Base-by-base conservation (phyloP, 1,140 invertebrate species). In the Eumaeus atala region DNA sequence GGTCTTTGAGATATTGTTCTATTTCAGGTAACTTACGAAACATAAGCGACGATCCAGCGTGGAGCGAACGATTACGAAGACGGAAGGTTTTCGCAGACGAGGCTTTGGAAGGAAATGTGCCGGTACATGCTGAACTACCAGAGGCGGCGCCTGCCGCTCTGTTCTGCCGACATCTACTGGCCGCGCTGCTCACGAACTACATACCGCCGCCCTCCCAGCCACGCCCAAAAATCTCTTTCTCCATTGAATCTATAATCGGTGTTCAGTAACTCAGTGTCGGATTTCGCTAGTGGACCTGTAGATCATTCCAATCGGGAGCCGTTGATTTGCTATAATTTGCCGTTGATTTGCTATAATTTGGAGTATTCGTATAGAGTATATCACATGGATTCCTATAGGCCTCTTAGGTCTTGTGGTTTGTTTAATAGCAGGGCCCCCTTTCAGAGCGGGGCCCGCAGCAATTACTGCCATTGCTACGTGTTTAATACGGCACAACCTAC, bases 181-280 rank as follows among this genome's bases (percentile, higher is more conserved):
- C 77, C 21, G 84, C 71, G 14, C 61, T 79, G 11, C 67, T 75
- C 9, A 72, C 67, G 11, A 77, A 72, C 50, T 81, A 74, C 53
- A 61, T 66, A 1, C 67, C 69, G 0, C 51, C 61, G 36, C 71
- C 44, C 42, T 53, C 59, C 2, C 62, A 74, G 21, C 40, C 16
- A 64, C 64, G 84, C 64, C 76, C 84, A 64, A 70, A 90, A 78
- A 76, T 90, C 54, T 90, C 88, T 18, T 90, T 90, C 66, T 90
- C 89, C 33, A 90, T 90, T 14, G 89, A 90, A 64, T 89, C 89
- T n/a, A 90, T 90, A 58, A 90, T 90, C 58, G 89, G 89, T 10
- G 78, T 89, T 4, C 85, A 82, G 59, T 90, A 72, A 65, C n/a
- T n/a, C n/a, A n/a, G n/a, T n/a, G n/a, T n/a, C n/a, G n/a, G n/a